These are phyloP conservation scores for Erpornis zantholeuca DNA, from an alignment of 2,113 vertebrate genomes.

Conservation along the genomic window DNA sequence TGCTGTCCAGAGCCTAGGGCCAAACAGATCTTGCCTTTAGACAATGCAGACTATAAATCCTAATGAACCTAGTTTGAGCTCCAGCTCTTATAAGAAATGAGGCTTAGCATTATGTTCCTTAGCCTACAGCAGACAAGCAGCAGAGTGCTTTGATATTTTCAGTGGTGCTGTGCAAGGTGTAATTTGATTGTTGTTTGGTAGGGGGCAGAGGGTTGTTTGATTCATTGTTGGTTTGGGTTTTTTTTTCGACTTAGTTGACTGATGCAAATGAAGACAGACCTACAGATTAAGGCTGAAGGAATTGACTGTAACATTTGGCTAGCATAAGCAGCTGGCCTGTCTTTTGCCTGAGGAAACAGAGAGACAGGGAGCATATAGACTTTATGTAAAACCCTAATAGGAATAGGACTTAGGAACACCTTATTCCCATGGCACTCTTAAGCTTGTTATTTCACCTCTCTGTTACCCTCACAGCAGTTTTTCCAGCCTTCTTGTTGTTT, in stretches of 20 bases:
- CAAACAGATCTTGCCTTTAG: neutral
- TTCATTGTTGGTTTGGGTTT: neutral
- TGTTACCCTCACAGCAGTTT: neutral
- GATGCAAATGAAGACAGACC: neutral
- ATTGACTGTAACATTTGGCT: neutral
- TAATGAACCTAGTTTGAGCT: neutral
- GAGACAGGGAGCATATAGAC: neutral
- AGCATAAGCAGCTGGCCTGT: neutral
- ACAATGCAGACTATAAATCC: neutral
- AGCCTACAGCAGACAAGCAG: neutral
- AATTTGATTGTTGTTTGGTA: neutral
- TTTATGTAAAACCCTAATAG: conserved; percentile 13
- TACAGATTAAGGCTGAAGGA: neutral
- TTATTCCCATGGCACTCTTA: conserved; percentile 6
- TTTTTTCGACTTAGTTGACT: neutral
- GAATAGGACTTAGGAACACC: neutral
- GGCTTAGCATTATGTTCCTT: neutral
- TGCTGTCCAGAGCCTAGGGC: neutral
- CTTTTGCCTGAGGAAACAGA: conserved; percentile 23
- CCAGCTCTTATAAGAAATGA: neutral
- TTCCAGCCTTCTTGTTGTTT: neutral
- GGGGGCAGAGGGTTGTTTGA: neutral
- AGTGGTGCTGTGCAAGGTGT: neutral
- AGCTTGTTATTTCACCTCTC: conserved; percentile 11
- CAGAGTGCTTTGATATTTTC: neutral